Base-by-base conservation (phyloP, 2,888 invertebrate genomes). In the Lycia hirtaria region DNA sequence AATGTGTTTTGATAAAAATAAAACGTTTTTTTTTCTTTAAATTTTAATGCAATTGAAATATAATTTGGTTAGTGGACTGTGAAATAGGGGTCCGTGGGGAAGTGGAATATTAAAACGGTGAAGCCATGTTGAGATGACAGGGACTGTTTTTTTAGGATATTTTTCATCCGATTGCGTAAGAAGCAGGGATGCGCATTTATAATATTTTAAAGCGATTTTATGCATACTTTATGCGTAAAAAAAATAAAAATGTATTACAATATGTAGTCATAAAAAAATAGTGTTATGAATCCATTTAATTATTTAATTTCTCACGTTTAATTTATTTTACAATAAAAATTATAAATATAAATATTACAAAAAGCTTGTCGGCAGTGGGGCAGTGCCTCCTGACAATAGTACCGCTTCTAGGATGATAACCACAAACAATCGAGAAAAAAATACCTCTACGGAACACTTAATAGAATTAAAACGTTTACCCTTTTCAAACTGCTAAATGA, bases 1-100 rank as follows among this genome's bases (percentile, higher is more conserved):
- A 87, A 89, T 89, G 87, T 88, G 87, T 87, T 89, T 84, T 86
- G 85, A 88, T 88, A 87, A 87, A 89, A 88, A 71, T 74, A 69
- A 72, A 69, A 60, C 60, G 68, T 76, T 72, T 71, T 69, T 71
- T 69, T 55, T 65, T 71, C 73, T 72, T 75, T 70, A 56, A 60
- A 55, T 54, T 64, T 72, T 68, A 64, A 63, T 64, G 71, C 71
- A 72, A 80, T 79, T 77, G 69, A 62, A 69, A 74, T 70, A 64
- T 73, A 71, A 78, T 76, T 72, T 72, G 62, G 60, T 63, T 65
- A 60, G 66, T 62, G 65, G 56, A 58, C 62, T 56, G 59, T 65
- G 51, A 62, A 68, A 68, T 67, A 35, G 67, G 62, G 65, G 37
- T 61, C 52, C 62, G 45, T 37, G 9, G 33, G 37, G 55, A 56